Evolutionary conservation across 2,113 vertebrate species (phyloP), one percentile per base, ranked within the genome.

Genomic region (cattle (Bos taurus)): DNA sequence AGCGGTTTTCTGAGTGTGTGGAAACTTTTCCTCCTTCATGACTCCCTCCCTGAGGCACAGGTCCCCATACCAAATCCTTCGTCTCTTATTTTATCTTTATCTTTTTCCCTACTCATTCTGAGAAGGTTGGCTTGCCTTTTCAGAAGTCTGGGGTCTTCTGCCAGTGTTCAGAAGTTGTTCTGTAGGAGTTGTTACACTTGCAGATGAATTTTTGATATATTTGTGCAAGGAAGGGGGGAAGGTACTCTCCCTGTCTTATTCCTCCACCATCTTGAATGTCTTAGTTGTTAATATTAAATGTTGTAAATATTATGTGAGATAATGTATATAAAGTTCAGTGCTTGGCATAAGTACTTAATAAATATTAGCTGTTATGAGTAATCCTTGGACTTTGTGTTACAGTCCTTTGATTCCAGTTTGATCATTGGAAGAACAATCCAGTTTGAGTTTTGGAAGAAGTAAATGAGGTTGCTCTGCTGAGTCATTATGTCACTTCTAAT

Each of bases 401-500:
- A 95, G 36, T 50, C 48, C 54, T 82, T 90, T 96, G 40, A 48
- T 96, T 97, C 54, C 12, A 88, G 40, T 88, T 91, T 92, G 54
- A 6, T 54, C 54, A 87, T 33, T 92, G 67, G 67, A 74, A 74
- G 67, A 74, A 40, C n/a, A 74, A 74, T 74, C n/a, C 67, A 74
- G 5, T 64, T 33, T 74, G 81, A 86, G 28, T 40, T 93, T 90
- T 92, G 81, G 48, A 96, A 91, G 28, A 97, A 93, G 84, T 17
- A 95, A 97, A 77, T 88, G 46, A 78, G 11, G 57, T 59, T 80
- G 25, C 40, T 71, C 67, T 93, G 46, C 83, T 59, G 83, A 95
- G 88, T 5, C 59, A 88, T 71, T 60, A 60, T 88, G 7, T 89
- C 52, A 89, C 50, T 93, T 94, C 84, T 19, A 90, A 52, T 96